phyloP scores from a whole-genome alignment of 64 coral and sea anemone species.

The Acropora yongei region DNA sequence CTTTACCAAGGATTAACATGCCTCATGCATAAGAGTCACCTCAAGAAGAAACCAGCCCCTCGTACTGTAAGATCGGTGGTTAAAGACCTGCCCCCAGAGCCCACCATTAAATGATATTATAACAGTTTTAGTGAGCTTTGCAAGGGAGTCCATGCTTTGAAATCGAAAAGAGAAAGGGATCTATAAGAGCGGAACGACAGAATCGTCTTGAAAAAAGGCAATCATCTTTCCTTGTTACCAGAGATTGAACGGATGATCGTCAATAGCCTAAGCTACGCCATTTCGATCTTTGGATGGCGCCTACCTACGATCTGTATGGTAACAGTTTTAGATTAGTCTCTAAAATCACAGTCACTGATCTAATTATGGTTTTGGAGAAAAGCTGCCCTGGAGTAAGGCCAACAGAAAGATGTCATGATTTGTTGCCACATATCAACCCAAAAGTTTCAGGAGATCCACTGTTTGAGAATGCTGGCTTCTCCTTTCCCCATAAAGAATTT shows the following conservation, averaged over 20 bases:
- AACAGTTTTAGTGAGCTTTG: not conserved
- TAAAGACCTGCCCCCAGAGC: constrained; percentile 3
- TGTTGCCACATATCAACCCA: constrained; percentile 56
- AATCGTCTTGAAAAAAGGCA: not conserved
- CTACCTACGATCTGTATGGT: constrained; percentile 52
- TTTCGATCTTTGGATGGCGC: constrained; percentile 20
- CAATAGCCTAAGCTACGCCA: constrained; percentile 26
- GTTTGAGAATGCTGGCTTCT: not conserved
- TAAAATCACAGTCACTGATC: constrained; percentile 60
- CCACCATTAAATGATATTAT: not conserved
- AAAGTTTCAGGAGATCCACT: constrained; percentile 31
- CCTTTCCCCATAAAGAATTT: constrained; percentile 44
- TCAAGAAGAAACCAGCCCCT: too few species aligned
- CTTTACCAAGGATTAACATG: too few species aligned
- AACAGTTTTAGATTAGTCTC: constrained; percentile 15
- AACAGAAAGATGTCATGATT: constrained; percentile 13
- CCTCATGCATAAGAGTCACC: too few species aligned
- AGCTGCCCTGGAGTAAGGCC: constrained; percentile 42
- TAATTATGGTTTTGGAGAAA: constrained; percentile 30
- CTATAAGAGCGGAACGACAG: constrained; percentile 30
- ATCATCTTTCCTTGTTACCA: not conserved
- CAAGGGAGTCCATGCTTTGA: not conserved
- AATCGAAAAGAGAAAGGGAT: not conserved
- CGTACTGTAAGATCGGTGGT: too few species aligned
- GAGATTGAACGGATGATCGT: constrained; percentile 42